These are phyloP conservation scores for Phainopepla nitens DNA, from an alignment of 2,113 vertebrate species.

Conservation along the genomic window DNA sequence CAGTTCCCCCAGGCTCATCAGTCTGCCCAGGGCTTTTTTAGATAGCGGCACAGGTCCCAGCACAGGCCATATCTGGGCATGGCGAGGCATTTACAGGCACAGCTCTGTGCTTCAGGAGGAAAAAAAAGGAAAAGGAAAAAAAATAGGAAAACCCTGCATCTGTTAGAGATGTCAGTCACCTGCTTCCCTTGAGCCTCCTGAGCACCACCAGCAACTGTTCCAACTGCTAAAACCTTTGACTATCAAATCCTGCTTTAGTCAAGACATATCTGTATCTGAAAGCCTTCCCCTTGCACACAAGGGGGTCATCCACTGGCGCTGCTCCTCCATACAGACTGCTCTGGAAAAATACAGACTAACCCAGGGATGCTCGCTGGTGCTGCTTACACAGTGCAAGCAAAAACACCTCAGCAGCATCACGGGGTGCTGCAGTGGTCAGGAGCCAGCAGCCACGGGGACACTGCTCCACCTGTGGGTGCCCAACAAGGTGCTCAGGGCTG, in stretches of 20 bases:
- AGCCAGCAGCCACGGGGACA: not conserved
- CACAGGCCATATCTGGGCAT: conserved; percentile 76
- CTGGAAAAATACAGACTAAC: not conserved
- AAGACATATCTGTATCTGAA: not conserved
- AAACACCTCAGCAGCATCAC: not conserved
- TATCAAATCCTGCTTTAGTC: not conserved
- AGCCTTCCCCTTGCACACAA: not conserved
- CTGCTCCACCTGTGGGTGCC: not conserved
- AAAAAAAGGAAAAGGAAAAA: not conserved
- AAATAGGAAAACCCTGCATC: not conserved
- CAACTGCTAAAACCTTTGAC: not conserved
- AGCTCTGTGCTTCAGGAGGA: not conserved
- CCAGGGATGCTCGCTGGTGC: not conserved
- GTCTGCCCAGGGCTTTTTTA: conserved; percentile 54
- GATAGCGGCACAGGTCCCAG: conserved; percentile 31
- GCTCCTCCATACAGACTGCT: not conserved
- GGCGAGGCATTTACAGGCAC: not conserved
- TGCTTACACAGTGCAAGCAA: not conserved
- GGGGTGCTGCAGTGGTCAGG: not conserved
- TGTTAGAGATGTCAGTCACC: conserved; percentile 42
- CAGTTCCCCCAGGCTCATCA: not conserved
- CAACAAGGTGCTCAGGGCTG: not conserved
- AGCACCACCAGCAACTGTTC: not conserved
- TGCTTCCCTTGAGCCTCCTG: not conserved
- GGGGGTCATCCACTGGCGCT: not conserved